Percentiles rank a stretch among this genome's conserved stretches.
Evolutionary conservation across 2,888 invertebrate species (phyloP).

Genomic region (Xanthia togata): DNA sequence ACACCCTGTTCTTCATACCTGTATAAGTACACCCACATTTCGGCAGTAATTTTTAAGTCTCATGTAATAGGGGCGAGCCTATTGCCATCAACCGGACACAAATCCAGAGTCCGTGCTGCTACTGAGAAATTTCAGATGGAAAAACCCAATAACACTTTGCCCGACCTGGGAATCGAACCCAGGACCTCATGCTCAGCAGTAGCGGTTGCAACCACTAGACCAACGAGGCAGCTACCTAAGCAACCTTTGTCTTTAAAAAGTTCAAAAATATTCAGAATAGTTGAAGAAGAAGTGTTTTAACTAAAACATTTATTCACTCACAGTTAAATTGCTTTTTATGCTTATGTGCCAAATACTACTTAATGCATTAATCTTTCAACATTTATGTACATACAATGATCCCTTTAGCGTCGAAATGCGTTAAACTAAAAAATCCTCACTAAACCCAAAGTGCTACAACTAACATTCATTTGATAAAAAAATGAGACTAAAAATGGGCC

Average conservation of each 20-base stretch:
- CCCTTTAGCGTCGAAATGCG: too few species aligned
- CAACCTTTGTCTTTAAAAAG: not conserved
- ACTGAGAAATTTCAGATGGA: not conserved
- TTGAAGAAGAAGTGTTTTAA: not conserved
- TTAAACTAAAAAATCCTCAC: too few species aligned
- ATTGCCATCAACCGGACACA: not conserved
- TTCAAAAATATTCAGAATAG: not conserved
- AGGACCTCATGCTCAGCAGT: not conserved
- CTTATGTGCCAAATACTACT: too few species aligned
- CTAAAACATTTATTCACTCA: not conserved
- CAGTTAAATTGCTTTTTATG: not conserved
- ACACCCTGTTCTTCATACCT: too few species aligned
- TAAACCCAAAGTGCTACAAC: not conserved
- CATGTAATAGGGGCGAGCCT: too few species aligned
- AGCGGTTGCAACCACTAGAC: not conserved
- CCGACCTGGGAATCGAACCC: not conserved
- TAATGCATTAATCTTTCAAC: too few species aligned
- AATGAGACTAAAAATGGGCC: not conserved
- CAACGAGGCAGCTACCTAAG: not conserved
- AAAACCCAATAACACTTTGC: too few species aligned
- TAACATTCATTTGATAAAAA: slow-evolving; percentile 9
- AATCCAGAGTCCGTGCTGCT: too few species aligned
- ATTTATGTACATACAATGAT: too few species aligned
- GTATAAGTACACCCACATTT: not conserved
- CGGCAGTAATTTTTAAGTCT: not conserved